Base-by-base conservation (phyloP, 2,888 invertebrate genomes). In the Tanytarsus gracilentus region DNA sequence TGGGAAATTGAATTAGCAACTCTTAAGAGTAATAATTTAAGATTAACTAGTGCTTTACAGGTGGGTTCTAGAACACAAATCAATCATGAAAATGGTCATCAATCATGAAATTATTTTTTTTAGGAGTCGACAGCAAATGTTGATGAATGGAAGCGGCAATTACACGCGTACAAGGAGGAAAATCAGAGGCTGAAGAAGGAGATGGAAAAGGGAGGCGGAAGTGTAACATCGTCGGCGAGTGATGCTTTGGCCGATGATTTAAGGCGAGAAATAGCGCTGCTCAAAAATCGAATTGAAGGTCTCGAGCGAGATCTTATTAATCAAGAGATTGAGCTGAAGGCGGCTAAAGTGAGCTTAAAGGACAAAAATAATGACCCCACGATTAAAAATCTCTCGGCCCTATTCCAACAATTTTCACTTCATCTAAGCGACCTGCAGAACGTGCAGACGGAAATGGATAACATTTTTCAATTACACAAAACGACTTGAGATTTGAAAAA, bases 1-100 rank as follows among this genome's bases (percentile, higher is more conserved):
- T 97, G 97, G 97, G 97, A 97, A 78, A 87, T 96, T 40, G 97
- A 98, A 75, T 77, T 98, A 66, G 88, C 92, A 51, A 96, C 95
- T 1, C 77, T 98, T 65, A 97, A 97, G 78, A 95, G 90, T 70
- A 97, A 96, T 77, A 98, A 97, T 74, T 84, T 91, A 30, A 83
- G 96, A 65, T 78, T 98, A 69, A 97, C 97, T 5, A 92, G 93
- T 67, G 96, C 97, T 16, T 79, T 97, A 62, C 96, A 97, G 75
- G 73, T 74, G 65, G 61, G 36, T 5, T 30, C n/a, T 48, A 30
- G 14, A 87, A 88, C 68, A n/a, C n/a, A 26, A 56, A 8, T 39
- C 23, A 16, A 25, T 25, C 11, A 39, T 18, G n/a, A 36, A 21
- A 21, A 30, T 21, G 9, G 16, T 40, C 11, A 8, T 26, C 23